phyloP scores from a whole-genome alignment of 35 echinoderm and acorn worm genomes.

The Heliocidaris erythrogramma region DNA sequence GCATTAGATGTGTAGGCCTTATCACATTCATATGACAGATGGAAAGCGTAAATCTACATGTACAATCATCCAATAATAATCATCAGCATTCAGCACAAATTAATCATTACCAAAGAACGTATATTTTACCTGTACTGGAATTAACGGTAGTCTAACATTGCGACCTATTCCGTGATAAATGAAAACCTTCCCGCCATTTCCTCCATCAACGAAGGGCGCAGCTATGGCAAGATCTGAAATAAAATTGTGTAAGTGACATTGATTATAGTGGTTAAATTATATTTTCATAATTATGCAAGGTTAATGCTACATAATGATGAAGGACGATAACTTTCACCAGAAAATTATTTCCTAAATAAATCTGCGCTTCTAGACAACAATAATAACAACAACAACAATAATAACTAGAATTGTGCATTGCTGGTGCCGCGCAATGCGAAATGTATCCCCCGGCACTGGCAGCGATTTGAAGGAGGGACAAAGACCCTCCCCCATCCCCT shows the following conservation, averaged over 20 bases:
- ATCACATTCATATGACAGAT: neutral
- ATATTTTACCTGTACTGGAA: constrained; percentile 22
- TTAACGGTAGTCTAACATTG: neutral
- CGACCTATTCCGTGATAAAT: constrained; percentile 34
- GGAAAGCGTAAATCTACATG: neutral
- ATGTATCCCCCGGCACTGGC: too few relatives aligned
- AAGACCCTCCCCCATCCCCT: too few relatives aligned
- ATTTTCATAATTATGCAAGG: neutral
- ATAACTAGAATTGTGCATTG: too few relatives aligned
- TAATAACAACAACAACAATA: too few relatives aligned
- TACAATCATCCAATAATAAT: neutral
- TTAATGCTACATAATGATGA: neutral
- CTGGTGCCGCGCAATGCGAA: too few relatives aligned
- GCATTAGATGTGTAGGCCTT: too few relatives aligned
- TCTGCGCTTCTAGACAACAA: too few relatives aligned
- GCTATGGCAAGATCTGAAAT: constrained; percentile 10
- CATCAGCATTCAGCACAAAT: neutral
- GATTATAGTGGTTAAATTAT: neutral
- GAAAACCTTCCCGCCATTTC: constrained; percentile 19
- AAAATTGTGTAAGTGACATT: neutral
- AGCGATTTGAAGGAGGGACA: too few relatives aligned
- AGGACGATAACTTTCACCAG: neutral
- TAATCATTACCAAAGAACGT: neutral
- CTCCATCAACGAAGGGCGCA: constrained; percentile 14
- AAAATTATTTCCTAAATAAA: too few relatives aligned